These are phyloP conservation scores for Cynopterus sphinx DNA, from an alignment of 2,797 vertebrate genomes.

Conservation along the genomic window DNA sequence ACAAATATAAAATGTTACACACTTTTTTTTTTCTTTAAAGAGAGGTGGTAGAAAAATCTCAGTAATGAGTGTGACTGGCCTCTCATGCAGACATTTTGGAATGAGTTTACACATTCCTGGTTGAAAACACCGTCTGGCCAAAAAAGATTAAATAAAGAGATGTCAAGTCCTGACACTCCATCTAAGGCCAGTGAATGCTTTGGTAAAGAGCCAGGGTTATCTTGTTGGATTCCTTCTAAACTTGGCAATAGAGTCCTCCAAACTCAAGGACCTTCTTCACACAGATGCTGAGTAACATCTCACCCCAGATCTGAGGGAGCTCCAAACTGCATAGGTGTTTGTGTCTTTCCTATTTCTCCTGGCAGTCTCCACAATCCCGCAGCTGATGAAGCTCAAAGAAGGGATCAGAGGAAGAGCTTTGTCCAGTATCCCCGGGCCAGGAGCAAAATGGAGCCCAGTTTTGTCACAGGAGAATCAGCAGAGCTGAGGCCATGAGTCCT, in stretches of 20 bases:
- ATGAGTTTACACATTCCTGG: slow-evolving; percentile 74
- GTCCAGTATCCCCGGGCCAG: neutral
- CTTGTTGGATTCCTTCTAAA: slow-evolving; percentile 65
- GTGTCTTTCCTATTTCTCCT: neutral
- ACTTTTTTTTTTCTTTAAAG: neutral
- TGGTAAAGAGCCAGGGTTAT: slow-evolving; percentile 72
- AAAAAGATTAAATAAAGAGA: slow-evolving; percentile 78
- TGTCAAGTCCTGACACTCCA: slow-evolving; percentile 66
- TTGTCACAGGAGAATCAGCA: neutral
- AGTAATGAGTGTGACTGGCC: slow-evolving; percentile 58
- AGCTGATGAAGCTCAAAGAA: neutral
- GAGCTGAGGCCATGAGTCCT: neutral
- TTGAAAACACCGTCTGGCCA: slow-evolving; percentile 74
- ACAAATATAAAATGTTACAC: slow-evolving; percentile 38
- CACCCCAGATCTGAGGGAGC: neutral
- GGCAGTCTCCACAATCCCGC: neutral
- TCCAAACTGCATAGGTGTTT: neutral
- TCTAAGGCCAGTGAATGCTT: slow-evolving; percentile 63
- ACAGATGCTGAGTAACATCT: slow-evolving; percentile 13
- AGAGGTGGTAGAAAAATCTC: slow-evolving; percentile 61
- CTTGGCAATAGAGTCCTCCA: slow-evolving; percentile 27
- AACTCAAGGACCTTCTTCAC: slow-evolving; percentile 32
- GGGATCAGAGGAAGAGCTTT: slow-evolving; percentile 60
- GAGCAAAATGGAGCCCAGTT: slow-evolving; percentile 8
- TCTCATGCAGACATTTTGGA: slow-evolving; percentile 73